Evolutionary conservation across 2,797 vertebrate genomes (phyloP), one percentile per base, ranked within the genome.

Genomic region (Hafferia zeledoni): DNA sequence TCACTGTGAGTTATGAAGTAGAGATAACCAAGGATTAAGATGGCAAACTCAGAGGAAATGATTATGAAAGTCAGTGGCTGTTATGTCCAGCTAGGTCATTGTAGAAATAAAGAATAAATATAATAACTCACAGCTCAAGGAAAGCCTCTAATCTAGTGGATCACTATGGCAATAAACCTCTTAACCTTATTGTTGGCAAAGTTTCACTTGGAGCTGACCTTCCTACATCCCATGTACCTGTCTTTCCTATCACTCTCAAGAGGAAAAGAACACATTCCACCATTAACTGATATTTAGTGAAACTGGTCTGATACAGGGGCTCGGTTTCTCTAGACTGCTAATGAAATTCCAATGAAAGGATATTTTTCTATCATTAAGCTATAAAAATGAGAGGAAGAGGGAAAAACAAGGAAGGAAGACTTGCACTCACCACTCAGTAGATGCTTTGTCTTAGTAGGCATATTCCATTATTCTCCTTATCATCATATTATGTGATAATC

Each of bases 151-250:
- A 43, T 25, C 64, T 43, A 35, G 10, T 43, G 8, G 12, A n/a
- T 5, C 60, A 20, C 16, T 25, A 25, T 4, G 9, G 6, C n/a
- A 59, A 3, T 30, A 79, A 67, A 2, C 13, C 19, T 75, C 33
- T 50, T 47, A 79, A 78, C 10, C 4, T 71, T 30, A 60, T 13
- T 10, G 5, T 2, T 43, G 28, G 25, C 13, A 64, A 56, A 69
- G 41, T 55, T 88, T 71, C 24, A 27, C 37, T 74, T 75, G 53
- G 16, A 79, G 11, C 35, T 64, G 59, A 8, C 22, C 23, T 78
- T 81, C 24, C 14, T 44, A 24, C 24, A 30, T 43, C 6, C 30
- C 2, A 3, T 4, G 7, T 35, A 39, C 15, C 23, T 4, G 0
- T 17, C 13, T 30, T 89, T 76, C 11, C 31, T 52, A n/a, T 2